Conservation (phyloP, 2,797 vertebrate species). For the Mormyrus proboscirostris region DNA sequence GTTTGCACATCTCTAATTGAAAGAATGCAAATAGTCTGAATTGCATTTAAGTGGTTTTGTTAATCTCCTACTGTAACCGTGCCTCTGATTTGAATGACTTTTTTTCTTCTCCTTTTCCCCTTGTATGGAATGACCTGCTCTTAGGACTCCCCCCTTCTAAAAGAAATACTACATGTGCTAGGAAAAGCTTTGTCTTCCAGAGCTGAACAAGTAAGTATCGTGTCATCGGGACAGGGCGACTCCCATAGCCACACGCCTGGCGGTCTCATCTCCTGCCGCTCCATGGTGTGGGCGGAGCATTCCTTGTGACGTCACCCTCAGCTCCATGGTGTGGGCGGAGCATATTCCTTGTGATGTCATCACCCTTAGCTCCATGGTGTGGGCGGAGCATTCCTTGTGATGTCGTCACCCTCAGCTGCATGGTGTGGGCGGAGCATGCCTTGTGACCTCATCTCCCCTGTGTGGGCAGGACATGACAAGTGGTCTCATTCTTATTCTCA, state of each 20-base stretch:
- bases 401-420: not conserved
- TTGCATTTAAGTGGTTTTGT: not conserved
- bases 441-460: not conserved
- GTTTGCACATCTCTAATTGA: not conserved
- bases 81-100: conserved; percentile 16
- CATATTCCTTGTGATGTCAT: not conserved
- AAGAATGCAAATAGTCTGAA: not conserved
- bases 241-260: conserved; percentile 18
- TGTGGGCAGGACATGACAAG: not conserved
- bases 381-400: conserved; percentile 10
- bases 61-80: not conserved
- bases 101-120: conserved; percentile 15
- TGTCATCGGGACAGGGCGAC: not conserved
- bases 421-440: conserved; percentile 18
- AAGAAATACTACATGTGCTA: conserved; percentile 39
- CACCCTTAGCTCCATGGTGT: conserved; percentile 7
- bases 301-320: too few species aligned
- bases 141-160: conserved; percentile 36
- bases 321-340: conserved; percentile 18
- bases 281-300: conserved; percentile 19
- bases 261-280: not conserved
- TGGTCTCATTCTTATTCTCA: not conserved
- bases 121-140: conserved; percentile 25
- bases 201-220: conserved; percentile 34
- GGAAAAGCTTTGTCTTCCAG: conserved; percentile 31